Conservation (phyloP, 2,888 invertebrate species). For the Agonopterix heracliana region DNA sequence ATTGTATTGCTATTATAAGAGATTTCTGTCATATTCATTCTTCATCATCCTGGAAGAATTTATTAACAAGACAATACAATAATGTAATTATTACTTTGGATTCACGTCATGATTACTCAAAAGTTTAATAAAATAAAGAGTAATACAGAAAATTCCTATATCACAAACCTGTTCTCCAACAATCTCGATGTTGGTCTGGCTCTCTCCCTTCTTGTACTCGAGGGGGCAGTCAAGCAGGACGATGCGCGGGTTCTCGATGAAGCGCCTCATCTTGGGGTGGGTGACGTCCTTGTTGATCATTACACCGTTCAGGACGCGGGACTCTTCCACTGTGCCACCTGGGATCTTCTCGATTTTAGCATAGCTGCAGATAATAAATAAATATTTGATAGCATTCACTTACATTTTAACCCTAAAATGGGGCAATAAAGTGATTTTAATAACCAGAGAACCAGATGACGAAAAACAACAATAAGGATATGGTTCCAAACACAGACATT, state of each 20-base stretch:
- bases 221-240: conserved; percentile 95
- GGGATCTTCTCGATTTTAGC: conserved; percentile 97
- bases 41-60: too few species aligned
- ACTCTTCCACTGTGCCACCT: conserved; percentile 97
- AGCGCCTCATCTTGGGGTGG: conserved; percentile 96
- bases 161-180: conserved; percentile 83
- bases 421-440: too few species aligned
- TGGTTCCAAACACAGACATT: background rate
- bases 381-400: background rate
- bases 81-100: too few species aligned
- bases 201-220: conserved; percentile 99
- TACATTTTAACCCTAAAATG: too few species aligned
- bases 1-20: too few species aligned
- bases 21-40: too few species aligned
- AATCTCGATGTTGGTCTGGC: conserved; percentile 98
- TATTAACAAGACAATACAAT: too few species aligned
- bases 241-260: conserved; percentile 96
- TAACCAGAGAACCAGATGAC: too few species aligned
- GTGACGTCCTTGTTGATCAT: conserved; percentile 99
- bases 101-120: too few species aligned
- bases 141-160: too few species aligned
- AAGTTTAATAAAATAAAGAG: too few species aligned
- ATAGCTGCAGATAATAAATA: conserved; percentile 72
- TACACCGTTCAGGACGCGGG: conserved; percentile 92
- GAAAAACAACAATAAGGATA: too few species aligned